Conservation (phyloP, 2,888 invertebrate genomes). For the Julus scandinavius region DNA sequence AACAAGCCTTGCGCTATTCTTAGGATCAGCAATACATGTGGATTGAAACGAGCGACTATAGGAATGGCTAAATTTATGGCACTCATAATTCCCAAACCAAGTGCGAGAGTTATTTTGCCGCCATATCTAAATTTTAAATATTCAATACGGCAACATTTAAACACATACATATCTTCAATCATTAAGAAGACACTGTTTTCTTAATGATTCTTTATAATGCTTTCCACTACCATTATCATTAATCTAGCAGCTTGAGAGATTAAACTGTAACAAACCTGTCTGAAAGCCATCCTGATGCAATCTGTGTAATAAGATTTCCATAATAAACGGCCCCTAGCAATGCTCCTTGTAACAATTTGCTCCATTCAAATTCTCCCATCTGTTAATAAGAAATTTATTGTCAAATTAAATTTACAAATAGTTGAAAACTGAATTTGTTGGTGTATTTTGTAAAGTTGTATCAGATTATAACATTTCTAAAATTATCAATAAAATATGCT, state of each 20-base stretch:
- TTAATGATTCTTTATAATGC: too few species aligned
- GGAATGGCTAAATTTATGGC: slow-evolving; percentile 67
- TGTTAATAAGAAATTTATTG: slow-evolving; percentile 49
- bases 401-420: background rate
- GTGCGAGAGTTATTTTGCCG: slow-evolving; percentile 64
- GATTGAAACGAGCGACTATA: slow-evolving; percentile 66
- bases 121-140: too few species aligned
- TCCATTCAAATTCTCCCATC: slow-evolving; percentile 70
- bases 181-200: too few species aligned
- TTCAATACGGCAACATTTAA: too few species aligned
- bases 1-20: slow-evolving; percentile 68
- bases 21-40: slow-evolving; percentile 64
- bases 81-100: slow-evolving; percentile 64
- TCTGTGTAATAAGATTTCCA: slow-evolving; percentile 66
- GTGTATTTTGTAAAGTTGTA: too few species aligned
- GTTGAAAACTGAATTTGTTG: background rate
- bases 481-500: too few species aligned
- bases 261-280: slow-evolving; percentile 53
- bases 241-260: too few species aligned
- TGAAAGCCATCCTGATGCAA: slow-evolving; percentile 62
- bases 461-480: too few species aligned
- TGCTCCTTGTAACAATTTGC: slow-evolving; percentile 68
- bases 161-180: too few species aligned
- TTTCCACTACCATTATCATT: too few species aligned
- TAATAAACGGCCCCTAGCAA: slow-evolving; percentile 72